Conservation (phyloP, 2,113 vertebrate genomes). For the Mandrillus leucophaeus region DNA sequence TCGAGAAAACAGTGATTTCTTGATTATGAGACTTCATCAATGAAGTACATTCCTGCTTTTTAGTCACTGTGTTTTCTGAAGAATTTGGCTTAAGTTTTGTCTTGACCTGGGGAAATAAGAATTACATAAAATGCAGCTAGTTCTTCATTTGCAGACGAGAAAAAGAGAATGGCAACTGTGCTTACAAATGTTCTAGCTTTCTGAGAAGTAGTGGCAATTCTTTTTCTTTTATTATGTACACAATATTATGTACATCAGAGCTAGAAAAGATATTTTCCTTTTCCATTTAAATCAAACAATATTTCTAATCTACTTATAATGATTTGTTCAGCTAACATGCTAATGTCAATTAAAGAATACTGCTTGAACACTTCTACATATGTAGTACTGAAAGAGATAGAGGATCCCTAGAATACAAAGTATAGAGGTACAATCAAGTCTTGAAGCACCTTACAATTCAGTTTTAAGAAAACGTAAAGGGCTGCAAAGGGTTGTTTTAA, state of each 20-base stretch:
- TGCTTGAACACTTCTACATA: background rate
- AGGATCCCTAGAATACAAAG: background rate
- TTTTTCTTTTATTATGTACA: conserved; percentile 28
- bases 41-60: conserved; percentile 79
- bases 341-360: background rate
- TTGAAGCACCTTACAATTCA: background rate
- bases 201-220: background rate
- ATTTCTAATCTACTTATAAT: conserved; percentile 19
- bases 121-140: conserved; percentile 43
- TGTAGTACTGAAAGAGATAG: background rate
- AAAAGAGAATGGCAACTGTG: background rate
- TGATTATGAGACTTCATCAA: conserved; percentile 72
- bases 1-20: conserved; percentile 79
- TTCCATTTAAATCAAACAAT: conserved; percentile 31
- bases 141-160: background rate
- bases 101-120: conserved; percentile 81
- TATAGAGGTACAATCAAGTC: background rate
- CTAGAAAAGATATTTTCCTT: background rate
- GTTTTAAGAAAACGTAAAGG: background rate
- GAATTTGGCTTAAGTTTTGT: conserved; percentile 77
- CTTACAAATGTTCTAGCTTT: background rate
- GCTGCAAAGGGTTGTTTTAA: background rate
- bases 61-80: conserved; percentile 77
- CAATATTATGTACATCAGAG: background rate
- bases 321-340: background rate